phyloP scores from a whole-genome alignment of 2,797 vertebrate genomes.

The Pteropus rufus region DNA sequence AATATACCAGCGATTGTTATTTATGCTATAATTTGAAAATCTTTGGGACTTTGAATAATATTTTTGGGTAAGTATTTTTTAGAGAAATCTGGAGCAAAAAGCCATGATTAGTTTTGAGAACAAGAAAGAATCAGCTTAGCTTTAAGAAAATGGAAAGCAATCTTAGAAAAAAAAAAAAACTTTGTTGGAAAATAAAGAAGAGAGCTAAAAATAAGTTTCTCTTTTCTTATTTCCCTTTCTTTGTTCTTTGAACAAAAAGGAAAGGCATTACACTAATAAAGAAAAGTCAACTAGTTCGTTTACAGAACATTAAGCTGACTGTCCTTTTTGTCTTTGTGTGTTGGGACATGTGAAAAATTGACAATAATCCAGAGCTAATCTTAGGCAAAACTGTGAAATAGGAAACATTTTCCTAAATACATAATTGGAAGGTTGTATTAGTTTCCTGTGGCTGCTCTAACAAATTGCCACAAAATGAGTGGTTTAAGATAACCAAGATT shows the following conservation, averaged over 20 bases:
- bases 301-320: background rate
- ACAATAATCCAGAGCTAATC: background rate
- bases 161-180: background rate
- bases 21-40: background rate
- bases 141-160: slow-evolving; percentile 8
- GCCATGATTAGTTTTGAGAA: background rate
- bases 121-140: no score
- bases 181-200: background rate
- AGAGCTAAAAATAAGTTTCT: background rate
- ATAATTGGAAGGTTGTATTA: background rate
- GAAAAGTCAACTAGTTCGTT: background rate
- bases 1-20: background rate
- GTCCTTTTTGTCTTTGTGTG: background rate
- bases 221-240: background rate
- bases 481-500: background rate
- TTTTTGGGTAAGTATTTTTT: background rate
- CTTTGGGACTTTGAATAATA: background rate
- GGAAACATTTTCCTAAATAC: background rate
- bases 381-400: background rate
- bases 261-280: background rate
- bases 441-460: background rate
- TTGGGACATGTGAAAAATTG: background rate
- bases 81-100: background rate
- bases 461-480: background rate
- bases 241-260: background rate